Evolutionary conservation across 1,140 invertebrate species (phyloP).

Genomic region (Potamilus streckersoni): DNA sequence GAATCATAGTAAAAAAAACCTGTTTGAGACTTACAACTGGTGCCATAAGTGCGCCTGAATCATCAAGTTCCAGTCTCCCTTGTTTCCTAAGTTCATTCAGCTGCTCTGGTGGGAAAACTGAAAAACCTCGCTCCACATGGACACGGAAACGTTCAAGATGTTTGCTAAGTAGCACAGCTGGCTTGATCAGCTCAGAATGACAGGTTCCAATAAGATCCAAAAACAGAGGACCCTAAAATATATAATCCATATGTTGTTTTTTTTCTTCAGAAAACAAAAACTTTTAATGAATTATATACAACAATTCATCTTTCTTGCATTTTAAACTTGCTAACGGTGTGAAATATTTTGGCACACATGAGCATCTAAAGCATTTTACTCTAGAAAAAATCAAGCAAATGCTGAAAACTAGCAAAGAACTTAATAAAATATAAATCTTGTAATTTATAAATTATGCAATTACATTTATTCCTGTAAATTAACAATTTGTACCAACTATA

Average conservation of each 20-base stretch:
- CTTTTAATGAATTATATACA: no score
- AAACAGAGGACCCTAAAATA: conserved; percentile 61
- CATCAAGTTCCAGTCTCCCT: conserved; percentile 58
- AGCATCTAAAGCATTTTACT: background rate
- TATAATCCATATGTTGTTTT: background rate
- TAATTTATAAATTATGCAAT: no score
- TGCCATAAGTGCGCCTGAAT: conserved; percentile 50
- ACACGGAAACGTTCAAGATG: conserved; percentile 58
- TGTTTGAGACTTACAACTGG: conserved; percentile 35
- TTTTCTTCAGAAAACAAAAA: no score
- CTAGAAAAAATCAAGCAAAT: background rate
- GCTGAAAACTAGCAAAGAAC: no score
- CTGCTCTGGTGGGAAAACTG: conserved; percentile 64
- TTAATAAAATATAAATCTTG: no score
- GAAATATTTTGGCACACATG: background rate
- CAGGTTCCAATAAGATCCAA: conserved; percentile 66
- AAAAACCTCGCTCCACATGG: conserved; percentile 59
- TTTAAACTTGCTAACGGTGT: background rate
- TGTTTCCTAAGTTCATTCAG: conserved; percentile 57
- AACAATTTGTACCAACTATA: no score
- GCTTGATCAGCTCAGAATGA: conserved; percentile 64
- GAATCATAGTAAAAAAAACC: no score
- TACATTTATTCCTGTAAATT: no score
- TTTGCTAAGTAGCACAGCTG: conserved; percentile 57
- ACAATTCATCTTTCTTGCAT: background rate